Percentiles rank a stretch among this genome's conserved stretches.
These are phyloP conservation scores for Prinia subflava DNA, from an alignment of 2,113 vertebrate species.

Conservation along the genomic window DNA sequence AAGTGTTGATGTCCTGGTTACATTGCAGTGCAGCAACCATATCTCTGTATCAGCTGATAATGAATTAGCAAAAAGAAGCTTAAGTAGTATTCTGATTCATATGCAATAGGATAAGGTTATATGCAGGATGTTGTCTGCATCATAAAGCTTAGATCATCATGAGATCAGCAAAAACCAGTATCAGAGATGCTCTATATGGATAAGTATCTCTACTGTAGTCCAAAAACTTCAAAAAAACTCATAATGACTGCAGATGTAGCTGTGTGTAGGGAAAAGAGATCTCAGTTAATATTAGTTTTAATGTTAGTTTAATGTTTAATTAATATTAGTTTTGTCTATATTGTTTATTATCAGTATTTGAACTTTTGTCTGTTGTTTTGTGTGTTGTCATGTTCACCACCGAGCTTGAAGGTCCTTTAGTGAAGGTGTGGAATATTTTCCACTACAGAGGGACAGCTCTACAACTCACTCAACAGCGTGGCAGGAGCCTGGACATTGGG, in stretches of 20 bases:
- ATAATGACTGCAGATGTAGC: accelerated
- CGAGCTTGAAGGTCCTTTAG: not conserved
- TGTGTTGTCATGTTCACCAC: not conserved
- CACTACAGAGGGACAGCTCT: not conserved
- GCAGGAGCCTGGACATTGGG: not conserved
- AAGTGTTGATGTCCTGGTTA: not conserved
- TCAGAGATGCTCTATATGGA: not conserved
- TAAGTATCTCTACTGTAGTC: not conserved
- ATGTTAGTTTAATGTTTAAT: too few species aligned
- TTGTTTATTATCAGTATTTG: not conserved
- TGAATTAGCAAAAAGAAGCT: not conserved
- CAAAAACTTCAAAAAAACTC: not conserved
- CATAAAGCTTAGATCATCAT: not conserved
- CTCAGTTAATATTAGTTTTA: not conserved
- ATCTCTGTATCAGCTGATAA: not conserved
- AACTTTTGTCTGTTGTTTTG: not conserved
- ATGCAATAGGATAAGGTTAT: not conserved
- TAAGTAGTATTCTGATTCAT: not conserved
- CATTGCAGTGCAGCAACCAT: not conserved
- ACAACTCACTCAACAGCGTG: not conserved
- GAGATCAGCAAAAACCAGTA: not conserved
- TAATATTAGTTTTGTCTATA: not conserved
- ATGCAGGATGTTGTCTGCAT: not conserved
- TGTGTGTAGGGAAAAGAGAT: not conserved
- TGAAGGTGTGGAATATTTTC: not conserved